A percentile compares a stretch with the other conserved stretches of the same genome.
Evolutionary conservation across 53 echinoderm and acorn worm species (phyloP).

Genomic region (Echinometra lucunter): DNA sequence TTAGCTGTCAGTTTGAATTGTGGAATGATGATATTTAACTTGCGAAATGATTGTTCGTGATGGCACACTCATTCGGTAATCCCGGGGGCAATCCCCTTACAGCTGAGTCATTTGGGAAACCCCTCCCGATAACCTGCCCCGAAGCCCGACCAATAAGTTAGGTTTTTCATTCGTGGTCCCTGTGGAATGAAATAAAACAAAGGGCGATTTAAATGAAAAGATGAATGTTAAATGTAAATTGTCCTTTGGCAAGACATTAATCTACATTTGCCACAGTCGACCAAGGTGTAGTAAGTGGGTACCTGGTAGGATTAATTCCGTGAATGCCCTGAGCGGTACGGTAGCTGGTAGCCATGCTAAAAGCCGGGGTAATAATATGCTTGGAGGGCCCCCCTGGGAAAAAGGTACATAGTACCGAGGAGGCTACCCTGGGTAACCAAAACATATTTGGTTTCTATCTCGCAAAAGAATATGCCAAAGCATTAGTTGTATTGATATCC

Average conservation of each 20-base stretch:
- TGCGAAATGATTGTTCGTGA: slow-evolving; percentile 6
- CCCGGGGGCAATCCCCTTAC: neutral
- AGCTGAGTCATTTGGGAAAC: slow-evolving; percentile 24
- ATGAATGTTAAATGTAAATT: too few relatives aligned
- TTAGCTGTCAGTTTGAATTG: slow-evolving; percentile 24
- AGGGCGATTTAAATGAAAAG: neutral
- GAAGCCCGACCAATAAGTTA: neutral
- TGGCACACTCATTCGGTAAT: neutral
- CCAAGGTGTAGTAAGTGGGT: too few relatives aligned
- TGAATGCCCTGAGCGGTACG: too few relatives aligned
- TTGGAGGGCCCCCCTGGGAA: too few relatives aligned
- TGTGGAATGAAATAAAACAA: neutral
- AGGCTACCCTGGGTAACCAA: too few relatives aligned
- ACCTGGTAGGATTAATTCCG: too few relatives aligned
- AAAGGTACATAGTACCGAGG: too few relatives aligned
- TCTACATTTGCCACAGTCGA: too few relatives aligned
- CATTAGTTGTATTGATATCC: neutral
- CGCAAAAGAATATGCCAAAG: neutral
- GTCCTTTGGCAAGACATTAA: too few relatives aligned
- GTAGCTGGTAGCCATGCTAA: too few relatives aligned
- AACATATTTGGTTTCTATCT: too few relatives aligned
- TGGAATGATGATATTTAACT: slow-evolving; percentile 32
- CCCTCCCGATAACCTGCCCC: neutral
- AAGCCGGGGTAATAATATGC: too few relatives aligned
- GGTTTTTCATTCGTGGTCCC: neutral